Base-by-base conservation (phyloP, 2,888 invertebrate species). In the Azorinus chamasolen region DNA sequence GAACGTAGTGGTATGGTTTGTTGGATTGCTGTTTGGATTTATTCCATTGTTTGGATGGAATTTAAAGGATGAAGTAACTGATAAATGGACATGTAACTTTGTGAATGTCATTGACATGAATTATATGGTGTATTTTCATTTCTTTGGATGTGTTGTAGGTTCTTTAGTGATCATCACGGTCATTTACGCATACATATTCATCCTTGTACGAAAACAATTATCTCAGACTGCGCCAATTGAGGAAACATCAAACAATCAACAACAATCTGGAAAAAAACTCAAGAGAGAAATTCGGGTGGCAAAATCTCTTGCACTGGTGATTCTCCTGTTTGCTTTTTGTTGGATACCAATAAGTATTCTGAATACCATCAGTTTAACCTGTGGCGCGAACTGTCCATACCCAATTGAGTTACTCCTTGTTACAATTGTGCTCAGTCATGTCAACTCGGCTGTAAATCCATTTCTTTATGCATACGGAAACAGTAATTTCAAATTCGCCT, bases 81-180 rank as follows among this genome's bases (percentile, higher is more conserved):
- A 78, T 5, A 69, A 78, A 6, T 81, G 83, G 53, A 54, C 48
- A 3, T 92, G 92, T 79, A 76, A 80, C n/a, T 92, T 92, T 80
- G 83, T 84, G 1, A 83, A 75, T 1, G 91, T 92, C 10, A 90
- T 92, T 51, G 91, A 91, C 70, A 86, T 92, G 87, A 75, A 86
- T 14, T 92, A 91, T 84, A 90, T 92, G 87, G 92, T 92, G 39
- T 92, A 90, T 79, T 90, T 92, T 66, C 90, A 90, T 79, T 92
- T 92, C 80, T 91, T 92, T 66, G 90, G 89, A 14, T 90, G 89
- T 71, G 87, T 90, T 22, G 63, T 91, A 1, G 55, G 84, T n/a
- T 91, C 92, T 2, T 83, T 92, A 37, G 46, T 90, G 5, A 77
- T 91, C 46, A 91, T 92, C 78, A 83, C 89, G 8, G 66, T 78